Percentiles rank a stretch among this genome's conserved stretches.
phyloP scores from a whole-genome alignment of 2,888 invertebrate genomes.

The Heteropelma amictum region DNA sequence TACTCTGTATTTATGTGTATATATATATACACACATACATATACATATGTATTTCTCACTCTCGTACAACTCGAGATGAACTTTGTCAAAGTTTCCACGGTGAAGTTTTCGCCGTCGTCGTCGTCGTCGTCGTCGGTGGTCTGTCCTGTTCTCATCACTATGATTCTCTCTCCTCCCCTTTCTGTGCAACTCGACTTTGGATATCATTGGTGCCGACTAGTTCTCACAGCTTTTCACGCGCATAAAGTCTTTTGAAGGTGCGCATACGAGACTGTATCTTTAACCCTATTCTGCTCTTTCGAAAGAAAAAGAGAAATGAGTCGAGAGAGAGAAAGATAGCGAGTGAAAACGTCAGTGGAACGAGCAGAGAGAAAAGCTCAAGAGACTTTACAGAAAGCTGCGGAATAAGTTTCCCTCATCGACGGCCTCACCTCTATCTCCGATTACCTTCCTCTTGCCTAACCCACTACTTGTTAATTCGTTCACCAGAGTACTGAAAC shows the following conservation, averaged over 20 bases:
- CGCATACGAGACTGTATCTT: neutral
- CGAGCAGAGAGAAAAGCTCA: neutral
- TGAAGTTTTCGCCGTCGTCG: conserved; percentile 36
- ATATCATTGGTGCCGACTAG: conserved; percentile 29
- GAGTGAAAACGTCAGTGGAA: neutral
- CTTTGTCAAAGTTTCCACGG: conserved; percentile 42
- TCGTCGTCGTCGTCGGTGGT: neutral
- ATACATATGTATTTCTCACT: neutral
- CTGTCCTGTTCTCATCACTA: neutral
- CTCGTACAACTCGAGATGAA: conserved; percentile 26
- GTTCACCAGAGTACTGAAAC: conserved; percentile 17
- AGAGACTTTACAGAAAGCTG: conserved; percentile 4
- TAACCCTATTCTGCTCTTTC: conserved; percentile 19
- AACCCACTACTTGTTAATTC: conserved; percentile 42
- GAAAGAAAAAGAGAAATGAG: neutral
- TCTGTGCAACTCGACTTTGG: conserved; percentile 17
- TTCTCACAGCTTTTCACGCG: conserved; percentile 13
- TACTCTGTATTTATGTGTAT: neutral
- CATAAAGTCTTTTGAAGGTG: conserved; percentile 22
- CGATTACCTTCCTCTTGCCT: neutral
- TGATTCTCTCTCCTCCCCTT: neutral
- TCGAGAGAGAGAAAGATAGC: neutral
- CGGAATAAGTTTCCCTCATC: conserved; percentile 28
- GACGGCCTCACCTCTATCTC: conserved; percentile 12
- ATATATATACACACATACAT: neutral